Percentiles rank a stretch among this genome's conserved stretches.
Conservation (phyloP, 2,888 invertebrate species). For the Rotaria sp. region DNA sequence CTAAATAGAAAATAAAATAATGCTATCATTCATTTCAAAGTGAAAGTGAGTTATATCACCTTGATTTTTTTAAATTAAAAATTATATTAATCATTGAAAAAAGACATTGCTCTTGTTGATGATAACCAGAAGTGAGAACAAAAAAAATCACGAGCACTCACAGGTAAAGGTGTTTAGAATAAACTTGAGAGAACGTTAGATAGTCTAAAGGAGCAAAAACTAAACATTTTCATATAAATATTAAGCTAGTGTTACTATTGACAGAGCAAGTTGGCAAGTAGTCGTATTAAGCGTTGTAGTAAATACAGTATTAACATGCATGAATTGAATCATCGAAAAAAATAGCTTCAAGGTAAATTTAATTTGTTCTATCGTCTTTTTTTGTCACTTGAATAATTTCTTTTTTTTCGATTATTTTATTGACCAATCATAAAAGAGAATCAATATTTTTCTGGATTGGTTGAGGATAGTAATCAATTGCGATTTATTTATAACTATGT, state of each 20-base stretch:
- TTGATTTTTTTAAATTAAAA: not conserved
- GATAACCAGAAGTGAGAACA: no score
- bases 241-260: no score
- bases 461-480: not conserved
- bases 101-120: not conserved
- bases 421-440: not conserved
- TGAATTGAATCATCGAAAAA: no score
- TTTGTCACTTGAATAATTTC: not conserved
- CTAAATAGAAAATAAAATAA: no score
- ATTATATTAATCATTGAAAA: not conserved
- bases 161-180: no score
- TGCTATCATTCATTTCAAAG: not conserved
- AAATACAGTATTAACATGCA: no score
- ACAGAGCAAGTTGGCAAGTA: no score
- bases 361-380: not conserved
- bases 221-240: no score
- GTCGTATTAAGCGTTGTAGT: no score
- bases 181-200: not conserved
- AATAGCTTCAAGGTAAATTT: not conserved
- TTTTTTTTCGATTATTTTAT: not conserved
- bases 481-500: not conserved
- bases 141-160: not conserved
- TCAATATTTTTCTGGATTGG: not conserved
- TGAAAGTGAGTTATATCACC: not conserved
- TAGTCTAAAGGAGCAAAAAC: not conserved